Conservation (phyloP, 2,113 vertebrate species). For the Synchiropus splendidus region DNA sequence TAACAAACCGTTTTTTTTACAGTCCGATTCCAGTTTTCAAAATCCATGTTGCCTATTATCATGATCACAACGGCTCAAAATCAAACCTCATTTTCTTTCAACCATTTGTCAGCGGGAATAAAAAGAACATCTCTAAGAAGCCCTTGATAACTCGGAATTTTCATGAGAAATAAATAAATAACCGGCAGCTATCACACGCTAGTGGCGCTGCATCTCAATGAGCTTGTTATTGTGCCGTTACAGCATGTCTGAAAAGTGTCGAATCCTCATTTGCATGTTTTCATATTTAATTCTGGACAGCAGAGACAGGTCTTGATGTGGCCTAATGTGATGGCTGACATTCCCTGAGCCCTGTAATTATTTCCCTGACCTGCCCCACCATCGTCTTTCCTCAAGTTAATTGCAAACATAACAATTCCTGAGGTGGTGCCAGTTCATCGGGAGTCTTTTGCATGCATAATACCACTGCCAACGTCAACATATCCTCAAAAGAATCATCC, state of each 20-base stretch:
- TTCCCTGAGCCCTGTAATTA: constrained; percentile 59
- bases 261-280: constrained; percentile 64
- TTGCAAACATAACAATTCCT: constrained; percentile 63
- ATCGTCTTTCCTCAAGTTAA: constrained; percentile 63
- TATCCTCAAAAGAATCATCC: constrained; percentile 14
- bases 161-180: constrained; percentile 27
- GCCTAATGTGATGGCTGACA: constrained; percentile 65
- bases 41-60: too few relatives aligned
- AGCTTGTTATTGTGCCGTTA: constrained; percentile 49
- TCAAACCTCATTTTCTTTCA: constrained; percentile 1
- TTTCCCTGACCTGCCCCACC: constrained; percentile 59
- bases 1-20: too few relatives aligned
- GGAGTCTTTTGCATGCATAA: constrained; percentile 34
- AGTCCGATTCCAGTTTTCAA: too few relatives aligned
- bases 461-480: constrained; percentile 9
- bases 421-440: constrained; percentile 46
- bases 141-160: constrained; percentile 22
- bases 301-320: constrained; percentile 61
- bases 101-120: too few relatives aligned
- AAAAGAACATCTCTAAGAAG: constrained; percentile 4
- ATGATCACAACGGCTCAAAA: constrained; percentile 1
- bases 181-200: constrained; percentile 34
- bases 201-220: constrained; percentile 55
- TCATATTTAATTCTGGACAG: constrained; percentile 61
- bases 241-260: constrained; percentile 34